These are phyloP conservation scores for Capreolus pygargus DNA, from an alignment of 2,113 vertebrate genomes.

Conservation along the genomic window DNA sequence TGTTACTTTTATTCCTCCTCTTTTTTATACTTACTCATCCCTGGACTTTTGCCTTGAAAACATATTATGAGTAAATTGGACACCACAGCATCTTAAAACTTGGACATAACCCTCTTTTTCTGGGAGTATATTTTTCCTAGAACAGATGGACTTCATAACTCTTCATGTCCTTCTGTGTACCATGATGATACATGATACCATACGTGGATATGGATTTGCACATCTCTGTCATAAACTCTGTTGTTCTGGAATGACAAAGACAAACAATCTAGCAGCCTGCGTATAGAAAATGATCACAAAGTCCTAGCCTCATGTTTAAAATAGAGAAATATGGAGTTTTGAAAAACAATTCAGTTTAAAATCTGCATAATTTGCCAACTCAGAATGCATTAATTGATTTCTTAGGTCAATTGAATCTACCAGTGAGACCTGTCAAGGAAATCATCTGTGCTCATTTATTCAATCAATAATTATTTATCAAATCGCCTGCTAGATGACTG, in stretches of 20 bases:
- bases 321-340: not conserved
- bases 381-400: not conserved
- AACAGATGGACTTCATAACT: not conserved
- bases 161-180: not conserved
- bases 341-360: not conserved
- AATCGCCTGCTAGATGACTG: not conserved
- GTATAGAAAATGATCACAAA: not conserved
- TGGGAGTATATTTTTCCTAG: not conserved
- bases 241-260: not conserved
- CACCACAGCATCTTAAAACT: not conserved
- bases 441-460: not conserved
- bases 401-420: not conserved
- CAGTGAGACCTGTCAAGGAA: not conserved
- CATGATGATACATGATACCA: not conserved
- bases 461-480: not conserved
- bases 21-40: not conserved
- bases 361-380: not conserved
- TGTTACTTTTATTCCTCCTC: conserved; percentile 19
- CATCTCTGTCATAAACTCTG: not conserved
- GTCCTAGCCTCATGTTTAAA: not conserved
- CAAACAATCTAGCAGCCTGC: not conserved
- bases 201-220: not conserved
- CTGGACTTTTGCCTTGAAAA: conserved; percentile 15
- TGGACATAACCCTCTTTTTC: not conserved
- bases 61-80: not conserved